These are phyloP conservation scores for Pandemis heparana DNA, from an alignment of 2,888 invertebrate genomes.

Conservation along the genomic window DNA sequence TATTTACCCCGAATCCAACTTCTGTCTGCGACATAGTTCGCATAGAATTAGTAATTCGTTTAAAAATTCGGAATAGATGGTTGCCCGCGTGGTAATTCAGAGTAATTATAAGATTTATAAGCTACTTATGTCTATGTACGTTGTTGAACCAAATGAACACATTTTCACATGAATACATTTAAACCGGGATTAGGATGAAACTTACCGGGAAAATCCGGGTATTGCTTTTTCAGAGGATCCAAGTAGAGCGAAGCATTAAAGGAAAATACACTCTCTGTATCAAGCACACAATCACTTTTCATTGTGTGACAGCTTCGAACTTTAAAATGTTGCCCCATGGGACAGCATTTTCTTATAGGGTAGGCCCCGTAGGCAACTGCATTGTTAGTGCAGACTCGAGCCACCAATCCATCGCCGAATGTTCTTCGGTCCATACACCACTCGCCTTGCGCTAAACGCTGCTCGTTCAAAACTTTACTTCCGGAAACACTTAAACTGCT, in stretches of 20 bases:
- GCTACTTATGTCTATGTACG: too few species aligned
- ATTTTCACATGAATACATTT: too few species aligned
- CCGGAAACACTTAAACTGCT: slow-evolving; percentile 59
- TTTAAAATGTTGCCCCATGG: slow-evolving; percentile 79
- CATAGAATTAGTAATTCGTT: too few species aligned
- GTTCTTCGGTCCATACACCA: slow-evolving; percentile 77
- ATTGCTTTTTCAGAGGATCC: slow-evolving; percentile 57
- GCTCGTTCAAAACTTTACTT: slow-evolving; percentile 51
- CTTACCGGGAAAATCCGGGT: slow-evolving; percentile 63
- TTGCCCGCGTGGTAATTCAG: too few species aligned
- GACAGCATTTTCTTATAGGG: slow-evolving; percentile 84
- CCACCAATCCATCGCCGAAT: slow-evolving; percentile 56
- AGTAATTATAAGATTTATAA: too few species aligned
- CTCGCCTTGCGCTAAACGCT: slow-evolving; percentile 60
- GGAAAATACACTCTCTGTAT: slow-evolving; percentile 57
- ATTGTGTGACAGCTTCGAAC: slow-evolving; percentile 63
- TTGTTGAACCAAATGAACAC: too few species aligned
- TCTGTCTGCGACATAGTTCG: too few species aligned
- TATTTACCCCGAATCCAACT: not conserved
- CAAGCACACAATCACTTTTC: slow-evolving; percentile 67
- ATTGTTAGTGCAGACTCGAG: slow-evolving; percentile 69
- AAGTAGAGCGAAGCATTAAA: slow-evolving; percentile 69
- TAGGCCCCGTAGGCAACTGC: slow-evolving; percentile 66
- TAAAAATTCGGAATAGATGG: too few species aligned
- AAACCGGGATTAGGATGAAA: not conserved